Base-by-base conservation (phyloP, 2,888 invertebrate species). In the Pardosa pseudoannulata region DNA sequence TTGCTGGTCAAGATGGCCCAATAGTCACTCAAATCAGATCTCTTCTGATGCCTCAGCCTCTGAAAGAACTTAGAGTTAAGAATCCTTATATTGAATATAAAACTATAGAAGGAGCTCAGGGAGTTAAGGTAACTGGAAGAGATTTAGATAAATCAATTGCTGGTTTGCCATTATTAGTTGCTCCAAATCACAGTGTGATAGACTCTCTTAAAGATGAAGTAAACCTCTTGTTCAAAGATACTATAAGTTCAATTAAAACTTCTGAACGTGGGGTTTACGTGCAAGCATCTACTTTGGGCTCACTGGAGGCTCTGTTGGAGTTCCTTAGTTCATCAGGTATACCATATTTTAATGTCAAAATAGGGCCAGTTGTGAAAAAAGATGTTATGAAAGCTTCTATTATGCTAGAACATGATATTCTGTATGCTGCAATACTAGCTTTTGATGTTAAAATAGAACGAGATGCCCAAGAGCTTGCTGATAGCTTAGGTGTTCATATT, bases 301-400 rank as follows among this genome's bases (percentile, higher is more conserved):
- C 99, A 0, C 93, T 99, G 16, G 99, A 99, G 92, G 99, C 99
- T 0, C 93, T 99, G 79, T 93, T 98, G 2, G 97, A 98, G 91
- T 98, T 98, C 93, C 94, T 99, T 78, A 94, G 94, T 90, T 94
- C 95, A 75, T 97, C 97, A 89, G 96, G 96, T 92, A 98, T 98
- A 92, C 98, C 98, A 96, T 99, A 98, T 92, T 96, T 97, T 62
- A 97, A 98, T 79, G 98, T 99, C 91, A 96, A 98, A 90, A 99
- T 99, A 92, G 99, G 99, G 13, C 99, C 99, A 36, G 98, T 99
- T 79, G 99, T 99, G 90, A 99, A 98, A 92, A 96, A 97, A 91
- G 99, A 99, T 93, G 98, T 99, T 65, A 98, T 99, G 97, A 99
- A 97, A 91, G 98, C 99, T 27, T 98, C 99, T 19, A 97, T 96